phyloP scores from a whole-genome alignment of 1,140 invertebrate genomes.

The Drosophila dunni region DNA sequence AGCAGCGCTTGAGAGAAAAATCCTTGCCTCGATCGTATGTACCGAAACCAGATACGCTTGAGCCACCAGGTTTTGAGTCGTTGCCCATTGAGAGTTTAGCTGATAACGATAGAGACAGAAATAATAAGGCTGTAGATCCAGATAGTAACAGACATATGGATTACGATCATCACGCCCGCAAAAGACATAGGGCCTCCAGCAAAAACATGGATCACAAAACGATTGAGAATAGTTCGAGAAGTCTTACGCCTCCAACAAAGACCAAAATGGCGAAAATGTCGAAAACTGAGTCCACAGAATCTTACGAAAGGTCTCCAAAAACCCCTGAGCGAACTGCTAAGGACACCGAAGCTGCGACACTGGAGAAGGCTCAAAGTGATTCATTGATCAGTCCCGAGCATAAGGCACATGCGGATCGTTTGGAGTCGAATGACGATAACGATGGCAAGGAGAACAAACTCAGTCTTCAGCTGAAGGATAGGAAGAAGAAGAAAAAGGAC shows the following conservation, averaged over 20 bases:
- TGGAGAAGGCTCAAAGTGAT: constrained; percentile 9
- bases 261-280: constrained; percentile 40
- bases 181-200: constrained; percentile 54
- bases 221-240: constrained; percentile 40
- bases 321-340: constrained; percentile 50
- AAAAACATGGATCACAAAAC: constrained; percentile 40
- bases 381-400: constrained; percentile 7
- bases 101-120: constrained; percentile 54
- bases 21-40: constrained; percentile 30
- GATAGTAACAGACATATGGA: constrained; percentile 23
- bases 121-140: constrained; percentile 24
- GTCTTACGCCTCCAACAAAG: constrained; percentile 64
- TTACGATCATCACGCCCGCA: constrained; percentile 34
- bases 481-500: constrained; percentile 85
- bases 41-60: constrained; percentile 48
- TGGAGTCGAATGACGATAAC: constrained; percentile 17
- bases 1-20: constrained; percentile 51
- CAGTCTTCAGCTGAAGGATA: constrained; percentile 82
- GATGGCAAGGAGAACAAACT: constrained; percentile 61
- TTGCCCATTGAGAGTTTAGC: constrained; percentile 46
- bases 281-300: constrained; percentile 23
- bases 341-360: not conserved
- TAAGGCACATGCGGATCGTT: constrained; percentile 1
- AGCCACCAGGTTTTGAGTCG: constrained; percentile 68
- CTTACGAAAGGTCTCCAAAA: constrained; percentile 47